Percentiles rank a stretch among this genome's conserved stretches.
Conservation (phyloP, 2,113 vertebrate species). For the Nannospalax galili region DNA sequence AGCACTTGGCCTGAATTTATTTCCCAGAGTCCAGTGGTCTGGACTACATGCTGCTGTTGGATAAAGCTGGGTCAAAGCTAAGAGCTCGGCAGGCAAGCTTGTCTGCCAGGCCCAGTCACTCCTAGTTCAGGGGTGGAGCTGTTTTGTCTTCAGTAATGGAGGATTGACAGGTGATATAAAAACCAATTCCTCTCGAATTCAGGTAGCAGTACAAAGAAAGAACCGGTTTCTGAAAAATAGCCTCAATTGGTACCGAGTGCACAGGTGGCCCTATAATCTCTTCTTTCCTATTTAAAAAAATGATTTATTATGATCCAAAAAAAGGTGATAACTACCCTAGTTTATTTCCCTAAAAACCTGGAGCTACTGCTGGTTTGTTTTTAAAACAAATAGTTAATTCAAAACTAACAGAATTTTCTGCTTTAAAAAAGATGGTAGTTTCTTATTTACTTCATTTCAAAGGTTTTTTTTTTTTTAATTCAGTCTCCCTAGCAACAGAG, state of each 20-base stretch:
- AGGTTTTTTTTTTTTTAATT: slow-evolving; percentile 76
- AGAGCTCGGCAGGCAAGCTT: background rate
- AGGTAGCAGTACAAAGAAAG: slow-evolving; percentile 68
- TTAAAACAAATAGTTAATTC: slow-evolving; percentile 82
- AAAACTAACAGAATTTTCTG: slow-evolving; percentile 79
- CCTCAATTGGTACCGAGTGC: slow-evolving; percentile 69
- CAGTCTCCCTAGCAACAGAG: slow-evolving; percentile 87
- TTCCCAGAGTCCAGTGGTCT: background rate
- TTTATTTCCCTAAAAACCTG: slow-evolving; percentile 65
- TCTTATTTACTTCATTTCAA: slow-evolving; percentile 84
- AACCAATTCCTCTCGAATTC: slow-evolving; percentile 71
- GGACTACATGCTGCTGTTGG: background rate
- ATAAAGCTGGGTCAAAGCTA: background rate
- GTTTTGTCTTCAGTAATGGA: background rate
- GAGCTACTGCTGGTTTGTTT: slow-evolving; percentile 76
- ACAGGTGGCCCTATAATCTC: slow-evolving; percentile 70
- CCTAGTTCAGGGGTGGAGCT: background rate
- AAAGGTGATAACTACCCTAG: slow-evolving; percentile 54
- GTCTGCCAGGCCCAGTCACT: background rate
- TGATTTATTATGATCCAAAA: slow-evolving; percentile 70
- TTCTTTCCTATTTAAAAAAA: slow-evolving; percentile 8
- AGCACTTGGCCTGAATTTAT: background rate
- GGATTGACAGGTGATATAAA: slow-evolving; percentile 52
- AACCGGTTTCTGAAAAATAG: slow-evolving; percentile 63
- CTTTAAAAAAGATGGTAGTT: slow-evolving; percentile 78